Conservation (phyloP, 2,113 vertebrate species). For the Cochlearius cochlearius region DNA sequence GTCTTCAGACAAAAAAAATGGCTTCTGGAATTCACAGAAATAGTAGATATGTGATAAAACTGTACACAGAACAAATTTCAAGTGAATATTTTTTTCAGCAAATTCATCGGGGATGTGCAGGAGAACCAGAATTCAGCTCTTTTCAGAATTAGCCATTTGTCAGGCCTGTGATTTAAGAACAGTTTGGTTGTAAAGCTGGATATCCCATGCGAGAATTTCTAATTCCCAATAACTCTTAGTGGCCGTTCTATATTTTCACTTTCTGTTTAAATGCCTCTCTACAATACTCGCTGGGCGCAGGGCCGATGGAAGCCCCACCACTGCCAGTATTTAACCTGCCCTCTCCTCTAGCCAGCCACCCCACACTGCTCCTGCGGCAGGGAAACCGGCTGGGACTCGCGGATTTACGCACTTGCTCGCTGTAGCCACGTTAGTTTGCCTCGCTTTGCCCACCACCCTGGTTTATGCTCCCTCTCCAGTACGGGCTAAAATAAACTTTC, state of each 20-base stretch:
- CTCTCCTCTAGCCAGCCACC: background rate
- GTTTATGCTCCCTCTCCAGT: background rate
- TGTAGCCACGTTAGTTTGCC: background rate
- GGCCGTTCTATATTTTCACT: background rate
- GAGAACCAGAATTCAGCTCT: background rate
- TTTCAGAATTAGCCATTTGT: background rate
- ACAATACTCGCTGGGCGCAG: background rate
- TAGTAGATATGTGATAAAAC: background rate
- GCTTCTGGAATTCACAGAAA: background rate
- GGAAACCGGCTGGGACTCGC: background rate
- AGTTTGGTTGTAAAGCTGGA: background rate
- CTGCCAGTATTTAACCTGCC: background rate
- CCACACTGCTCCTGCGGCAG: background rate
- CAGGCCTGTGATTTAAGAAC: background rate
- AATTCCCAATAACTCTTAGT: background rate
- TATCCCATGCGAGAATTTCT: background rate
- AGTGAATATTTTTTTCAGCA: background rate
- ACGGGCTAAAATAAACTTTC: background rate
- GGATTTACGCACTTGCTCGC: background rate
- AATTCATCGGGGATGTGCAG: background rate
- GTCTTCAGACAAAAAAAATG: background rate
- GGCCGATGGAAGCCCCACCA: rapidly evolving
- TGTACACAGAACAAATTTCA: background rate
- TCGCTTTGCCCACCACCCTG: background rate
- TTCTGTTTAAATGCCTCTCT: background rate